Evolutionary conservation across 2,797 vertebrate genomes (phyloP), one percentile per base, ranked within the genome.

Genomic region (Sebastes goodei): DNA sequence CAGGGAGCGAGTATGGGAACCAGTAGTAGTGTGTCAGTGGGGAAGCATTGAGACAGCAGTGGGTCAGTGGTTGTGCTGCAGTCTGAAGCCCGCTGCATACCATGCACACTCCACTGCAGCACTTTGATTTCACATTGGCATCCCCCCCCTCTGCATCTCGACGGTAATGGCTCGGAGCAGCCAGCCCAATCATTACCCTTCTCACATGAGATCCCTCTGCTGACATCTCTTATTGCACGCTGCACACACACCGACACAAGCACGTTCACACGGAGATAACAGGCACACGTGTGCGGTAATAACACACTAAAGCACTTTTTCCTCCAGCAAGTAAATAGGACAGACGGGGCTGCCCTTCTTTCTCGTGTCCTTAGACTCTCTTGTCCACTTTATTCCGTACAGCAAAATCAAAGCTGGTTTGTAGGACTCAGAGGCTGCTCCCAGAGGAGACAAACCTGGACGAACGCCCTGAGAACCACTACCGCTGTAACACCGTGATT

Each of bases 291-390:
- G 81, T 78, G 74, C 61, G 61, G 74, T 64, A 73, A 86, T 76
- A 89, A 84, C 89, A 90, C 81, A 85, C 69, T 76, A 56, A 76
- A 80, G 82, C 32, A 52, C 82, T 63, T 23, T 21, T 23, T 21
- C 1, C 23, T 27, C 53, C 27, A 64, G 61, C 72, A 14, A 71
- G 75, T 88, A 95, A 94, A 94, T 95, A 95, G 95, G 94, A 94
- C 95, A 94, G 88, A 88, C 25, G 6, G 92, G 86, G 84, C 86
- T 92, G 94, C 83, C 95, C 94, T 95, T 95, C 93, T 91, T 95
- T 95, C 84, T 76, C 2, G 60, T 90, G 92, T 92, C 94, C 93
- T 94, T 83, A 90, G 61, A 83, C 82, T 92, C 83, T 83, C 88
- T 89, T 74, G 81, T 92, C 86, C 86, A 88, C 87, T 92, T 83